Evolutionary conservation across 1,140 invertebrate genomes (phyloP).

Genomic region (Macrocentrus cingulum): DNA sequence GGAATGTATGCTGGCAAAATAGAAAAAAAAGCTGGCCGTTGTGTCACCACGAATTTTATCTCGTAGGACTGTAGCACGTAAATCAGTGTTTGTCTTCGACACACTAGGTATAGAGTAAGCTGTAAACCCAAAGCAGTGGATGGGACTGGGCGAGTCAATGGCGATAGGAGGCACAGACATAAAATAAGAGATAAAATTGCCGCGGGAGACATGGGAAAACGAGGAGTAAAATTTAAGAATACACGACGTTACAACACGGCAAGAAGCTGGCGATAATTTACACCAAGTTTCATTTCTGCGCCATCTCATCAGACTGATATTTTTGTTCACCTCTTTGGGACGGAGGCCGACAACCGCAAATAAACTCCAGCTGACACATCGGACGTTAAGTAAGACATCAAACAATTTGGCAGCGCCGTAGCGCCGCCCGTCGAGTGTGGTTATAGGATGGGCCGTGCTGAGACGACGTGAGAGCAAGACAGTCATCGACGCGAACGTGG

Average conservation of each 20-base stretch:
- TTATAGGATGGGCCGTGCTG: not conserved
- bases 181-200: not conserved
- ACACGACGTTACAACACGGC: not conserved
- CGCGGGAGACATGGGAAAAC: not conserved
- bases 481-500: slow-evolving; percentile 33
- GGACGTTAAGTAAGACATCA: slow-evolving; percentile 53
- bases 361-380: slow-evolving; percentile 37
- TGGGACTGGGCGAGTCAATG: not conserved
- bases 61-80: too few species aligned
- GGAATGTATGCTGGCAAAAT: too few species aligned
- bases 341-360: slow-evolving; percentile 40
- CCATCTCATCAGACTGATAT: not conserved
- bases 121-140: not conserved
- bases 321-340: slow-evolving; percentile 17
- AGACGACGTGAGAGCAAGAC: not conserved
- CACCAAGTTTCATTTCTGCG: not conserved
- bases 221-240: not conserved
- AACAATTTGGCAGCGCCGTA: slow-evolving; percentile 47
- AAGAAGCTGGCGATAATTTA: slow-evolving; percentile 28
- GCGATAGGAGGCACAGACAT: not conserved
- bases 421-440: not conserved
- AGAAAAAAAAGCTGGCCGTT: too few species aligned
- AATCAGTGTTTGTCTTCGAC: too few species aligned
- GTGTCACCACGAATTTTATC: too few species aligned
- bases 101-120: too few species aligned